Percentiles rank a stretch among this genome's conserved stretches.
phyloP scores from a whole-genome alignment of 2,797 vertebrate species.

The Champsocephalus gunnari region DNA sequence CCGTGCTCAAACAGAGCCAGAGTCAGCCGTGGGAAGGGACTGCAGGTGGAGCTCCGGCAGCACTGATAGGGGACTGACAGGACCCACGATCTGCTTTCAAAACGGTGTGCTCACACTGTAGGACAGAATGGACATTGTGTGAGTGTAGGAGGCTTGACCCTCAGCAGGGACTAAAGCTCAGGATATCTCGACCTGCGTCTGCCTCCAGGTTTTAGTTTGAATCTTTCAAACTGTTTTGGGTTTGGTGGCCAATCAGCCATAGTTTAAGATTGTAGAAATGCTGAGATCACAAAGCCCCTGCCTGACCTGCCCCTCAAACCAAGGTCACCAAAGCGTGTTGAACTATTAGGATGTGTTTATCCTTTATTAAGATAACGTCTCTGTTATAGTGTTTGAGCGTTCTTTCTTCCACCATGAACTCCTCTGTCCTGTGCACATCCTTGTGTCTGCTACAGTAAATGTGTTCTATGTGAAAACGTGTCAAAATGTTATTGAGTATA shows the following conservation, averaged over 20 bases:
- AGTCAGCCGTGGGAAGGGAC: background rate
- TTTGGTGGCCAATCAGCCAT: no score
- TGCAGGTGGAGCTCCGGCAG: background rate
- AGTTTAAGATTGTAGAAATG: background rate
- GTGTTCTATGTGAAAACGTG: background rate
- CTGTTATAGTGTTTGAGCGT: background rate
- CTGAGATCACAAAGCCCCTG: background rate
- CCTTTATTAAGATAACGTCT: no score
- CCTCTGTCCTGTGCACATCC: no score
- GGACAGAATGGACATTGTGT: background rate
- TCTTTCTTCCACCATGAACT: background rate
- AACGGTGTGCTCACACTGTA: no score
- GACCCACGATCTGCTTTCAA: background rate
- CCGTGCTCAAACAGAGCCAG: constrained; percentile 49
- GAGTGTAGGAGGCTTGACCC: background rate
- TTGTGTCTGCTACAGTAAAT: no score
- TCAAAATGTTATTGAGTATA: background rate
- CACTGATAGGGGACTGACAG: background rate
- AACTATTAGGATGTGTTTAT: no score
- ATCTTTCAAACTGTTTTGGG: background rate
- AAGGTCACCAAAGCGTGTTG: background rate
- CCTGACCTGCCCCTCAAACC: no score
- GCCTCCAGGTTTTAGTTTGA: background rate
- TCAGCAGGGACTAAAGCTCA: background rate
- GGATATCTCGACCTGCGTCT: background rate